These are phyloP conservation scores for Zygogramma bicolorata DNA, from an alignment of 2,888 invertebrate genomes.

Conservation along the genomic window DNA sequence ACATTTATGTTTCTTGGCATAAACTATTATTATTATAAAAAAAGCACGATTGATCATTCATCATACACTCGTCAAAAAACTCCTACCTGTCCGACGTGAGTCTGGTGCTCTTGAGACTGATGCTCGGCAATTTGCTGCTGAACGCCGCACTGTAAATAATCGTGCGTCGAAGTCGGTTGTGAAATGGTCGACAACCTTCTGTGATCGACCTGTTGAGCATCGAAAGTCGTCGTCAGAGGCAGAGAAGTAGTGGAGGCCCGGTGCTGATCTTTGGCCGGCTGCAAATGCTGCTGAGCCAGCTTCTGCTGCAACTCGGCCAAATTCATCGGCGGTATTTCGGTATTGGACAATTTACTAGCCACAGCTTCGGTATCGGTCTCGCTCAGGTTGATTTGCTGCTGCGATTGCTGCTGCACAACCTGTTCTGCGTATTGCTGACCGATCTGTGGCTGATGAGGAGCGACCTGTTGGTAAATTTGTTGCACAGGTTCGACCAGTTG, in stretches of 20 bases:
- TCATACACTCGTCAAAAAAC: not conserved
- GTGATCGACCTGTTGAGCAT: conserved; percentile 53
- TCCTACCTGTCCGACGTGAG: conserved; percentile 37
- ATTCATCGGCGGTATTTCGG: conserved; percentile 58
- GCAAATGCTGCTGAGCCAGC: conserved; percentile 59
- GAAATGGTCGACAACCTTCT: conserved; percentile 61
- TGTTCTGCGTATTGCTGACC: conserved; percentile 44
- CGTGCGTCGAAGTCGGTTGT: conserved; percentile 58
- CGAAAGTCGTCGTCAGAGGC: conserved; percentile 60
- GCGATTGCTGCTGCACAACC: conserved; percentile 64
- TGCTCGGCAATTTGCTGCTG: conserved; percentile 49
- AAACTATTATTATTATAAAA: no score
- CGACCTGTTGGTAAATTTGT: conserved; percentile 53
- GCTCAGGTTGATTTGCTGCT: conserved; percentile 39
- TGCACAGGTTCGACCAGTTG: conserved; percentile 47
- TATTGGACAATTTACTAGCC: conserved; percentile 54
- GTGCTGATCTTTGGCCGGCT: conserved; percentile 48
- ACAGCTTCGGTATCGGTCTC: conserved; percentile 19
- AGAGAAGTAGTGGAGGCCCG: conserved; percentile 58
- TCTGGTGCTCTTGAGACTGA: conserved; percentile 44
- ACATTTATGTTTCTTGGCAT: no score
- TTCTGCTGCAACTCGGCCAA: conserved; percentile 62
- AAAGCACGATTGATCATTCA: no score
- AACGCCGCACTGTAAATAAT: conserved; percentile 51
- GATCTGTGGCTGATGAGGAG: conserved; percentile 45